A percentile compares a stretch with the other conserved stretches of the same genome.
These are phyloP conservation scores for Umimayanthus kanabou DNA, from an alignment of 92 coral and sea anemone genomes.

Conservation along the genomic window DNA sequence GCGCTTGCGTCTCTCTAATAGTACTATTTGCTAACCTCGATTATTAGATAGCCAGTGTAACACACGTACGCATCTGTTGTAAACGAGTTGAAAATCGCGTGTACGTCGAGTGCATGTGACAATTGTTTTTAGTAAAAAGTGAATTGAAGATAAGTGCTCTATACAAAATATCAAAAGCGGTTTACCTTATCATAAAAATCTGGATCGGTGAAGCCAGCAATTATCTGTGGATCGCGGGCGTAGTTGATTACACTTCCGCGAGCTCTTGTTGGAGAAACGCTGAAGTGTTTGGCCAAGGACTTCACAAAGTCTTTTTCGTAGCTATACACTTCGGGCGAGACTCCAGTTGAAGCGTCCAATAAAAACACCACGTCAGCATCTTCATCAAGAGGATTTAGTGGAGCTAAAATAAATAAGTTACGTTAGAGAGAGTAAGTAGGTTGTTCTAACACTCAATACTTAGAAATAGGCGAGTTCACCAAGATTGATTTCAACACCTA, in stretches of 20 bases:
- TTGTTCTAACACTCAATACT: neutral
- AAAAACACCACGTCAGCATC: slow-evolving; percentile 38
- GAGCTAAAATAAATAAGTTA: neutral
- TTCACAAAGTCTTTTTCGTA: slow-evolving; percentile 33
- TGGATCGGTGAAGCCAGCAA: slow-evolving; percentile 48
- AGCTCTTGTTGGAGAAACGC: slow-evolving; percentile 21
- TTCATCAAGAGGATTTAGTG: slow-evolving; percentile 24
- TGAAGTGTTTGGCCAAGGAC: slow-evolving; percentile 17
- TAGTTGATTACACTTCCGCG: slow-evolving; percentile 36
- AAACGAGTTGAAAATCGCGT: too few species aligned
- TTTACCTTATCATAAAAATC: slow-evolving; percentile 44
- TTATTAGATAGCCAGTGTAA: too few species aligned
- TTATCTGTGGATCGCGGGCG: slow-evolving; percentile 7
- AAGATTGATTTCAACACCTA: too few species aligned
- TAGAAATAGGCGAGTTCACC: neutral
- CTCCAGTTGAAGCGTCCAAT: slow-evolving; percentile 32
- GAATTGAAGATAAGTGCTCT: neutral
- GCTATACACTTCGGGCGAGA: slow-evolving; percentile 4
- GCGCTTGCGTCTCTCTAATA: too few species aligned
- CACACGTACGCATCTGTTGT: too few species aligned
- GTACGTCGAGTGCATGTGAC: too few species aligned
- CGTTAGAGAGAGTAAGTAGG: neutral
- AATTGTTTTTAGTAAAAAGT: too few species aligned
- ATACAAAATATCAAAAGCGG: neutral
- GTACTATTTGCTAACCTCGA: too few species aligned